Percentiles rank a stretch among this genome's conserved stretches.
Conservation (phyloP, 2,113 vertebrate genomes). For the Actenoides hombroni region DNA sequence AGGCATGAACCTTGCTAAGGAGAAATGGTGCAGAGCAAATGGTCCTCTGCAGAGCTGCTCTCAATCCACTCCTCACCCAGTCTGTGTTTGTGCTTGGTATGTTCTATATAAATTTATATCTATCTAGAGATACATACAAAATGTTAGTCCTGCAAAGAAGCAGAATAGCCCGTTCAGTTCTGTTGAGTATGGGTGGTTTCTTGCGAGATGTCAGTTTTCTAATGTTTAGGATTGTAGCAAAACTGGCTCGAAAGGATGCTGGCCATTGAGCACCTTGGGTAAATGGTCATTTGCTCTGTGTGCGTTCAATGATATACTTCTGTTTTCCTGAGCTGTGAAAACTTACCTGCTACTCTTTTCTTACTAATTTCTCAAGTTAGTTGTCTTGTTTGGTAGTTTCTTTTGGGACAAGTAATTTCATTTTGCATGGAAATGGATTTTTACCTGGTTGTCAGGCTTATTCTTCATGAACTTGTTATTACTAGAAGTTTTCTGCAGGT, state of each 20-base stretch:
- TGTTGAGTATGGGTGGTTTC: neutral
- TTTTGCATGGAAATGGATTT: neutral
- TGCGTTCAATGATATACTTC: neutral
- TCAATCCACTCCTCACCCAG: too few relatives aligned
- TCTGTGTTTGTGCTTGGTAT: neutral
- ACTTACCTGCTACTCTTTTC: neutral
- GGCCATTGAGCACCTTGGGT: neutral
- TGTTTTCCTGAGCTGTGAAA: neutral
- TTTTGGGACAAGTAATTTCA: neutral
- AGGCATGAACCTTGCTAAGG: neutral
- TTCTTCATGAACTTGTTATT: neutral
- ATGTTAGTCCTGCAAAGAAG: neutral
- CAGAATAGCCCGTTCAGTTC: neutral
- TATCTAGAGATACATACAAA: neutral
- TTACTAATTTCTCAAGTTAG: neutral
- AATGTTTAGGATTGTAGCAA: neutral
- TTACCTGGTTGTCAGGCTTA: neutral
- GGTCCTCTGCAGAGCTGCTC: too few relatives aligned
- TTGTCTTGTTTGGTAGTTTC: neutral
- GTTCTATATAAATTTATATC: neutral
- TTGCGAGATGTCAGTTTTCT: neutral
- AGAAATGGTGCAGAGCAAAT: neutral
- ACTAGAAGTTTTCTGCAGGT: neutral
- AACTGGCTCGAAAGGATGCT: neutral
- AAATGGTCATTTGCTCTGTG: neutral